A percentile compares a stretch with the other conserved stretches of the same genome.
Evolutionary conservation across 1,140 invertebrate genomes (phyloP).

Genomic region (Cherax destructor): DNA sequence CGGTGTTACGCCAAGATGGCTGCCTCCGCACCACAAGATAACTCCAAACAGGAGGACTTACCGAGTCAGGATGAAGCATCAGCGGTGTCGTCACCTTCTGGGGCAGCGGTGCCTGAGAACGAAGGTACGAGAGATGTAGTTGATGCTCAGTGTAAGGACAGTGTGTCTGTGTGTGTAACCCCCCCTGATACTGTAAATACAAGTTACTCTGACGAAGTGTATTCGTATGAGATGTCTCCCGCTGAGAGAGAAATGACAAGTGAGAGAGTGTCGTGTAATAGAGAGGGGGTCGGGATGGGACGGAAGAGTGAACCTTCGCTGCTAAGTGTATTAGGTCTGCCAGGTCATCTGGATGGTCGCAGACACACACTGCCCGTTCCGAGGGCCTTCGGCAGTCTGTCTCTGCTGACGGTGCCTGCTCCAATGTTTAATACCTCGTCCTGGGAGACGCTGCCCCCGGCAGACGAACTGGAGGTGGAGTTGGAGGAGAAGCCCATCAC

Average conservation of each 20-base stretch:
- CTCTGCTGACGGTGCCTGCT: constrained; percentile 14
- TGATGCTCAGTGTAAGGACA: neutral
- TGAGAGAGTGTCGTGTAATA: neutral
- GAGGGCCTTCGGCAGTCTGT: neutral
- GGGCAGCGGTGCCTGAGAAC: neutral
- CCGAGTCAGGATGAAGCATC: neutral
- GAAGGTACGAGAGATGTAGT: neutral
- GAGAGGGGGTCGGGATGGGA: neutral
- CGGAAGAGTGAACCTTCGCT: neutral
- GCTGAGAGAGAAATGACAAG: neutral
- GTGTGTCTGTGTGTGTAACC: neutral
- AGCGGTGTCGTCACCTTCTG: neutral
- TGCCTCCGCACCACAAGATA: neutral
- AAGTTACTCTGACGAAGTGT: neutral
- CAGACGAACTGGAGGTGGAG: constrained; percentile 67
- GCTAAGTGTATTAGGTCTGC: neutral
- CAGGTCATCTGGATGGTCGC: constrained; percentile 37
- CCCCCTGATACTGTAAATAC: neutral
- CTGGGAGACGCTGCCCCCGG: constrained; percentile 69
- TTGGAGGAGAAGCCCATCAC: constrained; percentile 66
- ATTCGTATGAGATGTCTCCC: neutral
- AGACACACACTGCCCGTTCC: constrained; percentile 64
- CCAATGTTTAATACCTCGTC: constrained; percentile 61
- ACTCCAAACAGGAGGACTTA: neutral
- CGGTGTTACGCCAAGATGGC: constrained; percentile 26